A percentile compares a stretch with the other conserved stretches of the same genome.
These are phyloP conservation scores for Trileptium ribeirensis DNA, from an alignment of 2,888 invertebrate species.

Conservation along the genomic window DNA sequence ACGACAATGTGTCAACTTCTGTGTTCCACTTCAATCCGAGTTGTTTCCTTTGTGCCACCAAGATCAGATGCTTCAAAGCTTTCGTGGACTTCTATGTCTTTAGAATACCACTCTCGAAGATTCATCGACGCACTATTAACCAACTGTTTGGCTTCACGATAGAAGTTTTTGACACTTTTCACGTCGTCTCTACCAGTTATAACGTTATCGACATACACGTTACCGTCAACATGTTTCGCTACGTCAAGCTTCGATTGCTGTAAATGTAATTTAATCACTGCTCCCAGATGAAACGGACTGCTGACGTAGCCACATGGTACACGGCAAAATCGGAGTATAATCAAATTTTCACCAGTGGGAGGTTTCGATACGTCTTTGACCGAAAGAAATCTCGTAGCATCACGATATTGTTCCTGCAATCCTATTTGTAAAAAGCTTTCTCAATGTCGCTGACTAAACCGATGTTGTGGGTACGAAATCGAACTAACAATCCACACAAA, in stretches of 20 bases:
- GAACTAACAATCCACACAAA: constrained; percentile 18
- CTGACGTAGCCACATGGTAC: constrained; percentile 14
- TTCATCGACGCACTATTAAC: background rate
- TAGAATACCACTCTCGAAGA: background rate
- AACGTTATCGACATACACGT: constrained; percentile 4
- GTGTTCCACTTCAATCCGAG: background rate
- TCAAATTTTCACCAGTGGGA: background rate
- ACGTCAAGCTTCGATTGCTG: background rate
- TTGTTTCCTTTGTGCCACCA: background rate
- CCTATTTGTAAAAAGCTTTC: constrained; percentile 21
- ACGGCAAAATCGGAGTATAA: constrained; percentile 17
- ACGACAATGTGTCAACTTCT: background rate
- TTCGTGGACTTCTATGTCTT: background rate
- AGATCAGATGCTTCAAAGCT: background rate
- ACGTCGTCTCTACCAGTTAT: background rate
- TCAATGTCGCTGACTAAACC: constrained; percentile 20
- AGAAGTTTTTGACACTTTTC: background rate
- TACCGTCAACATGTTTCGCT: background rate
- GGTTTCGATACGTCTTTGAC: background rate
- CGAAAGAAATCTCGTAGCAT: constrained; percentile 21
- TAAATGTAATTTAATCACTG: background rate
- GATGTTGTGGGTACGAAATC: constrained; percentile 23
- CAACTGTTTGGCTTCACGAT: background rate
- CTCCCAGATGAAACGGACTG: background rate
- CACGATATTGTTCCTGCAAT: constrained; percentile 15